phyloP scores from a whole-genome alignment of 2,113 vertebrate species.

The Grallaria varia region DNA sequence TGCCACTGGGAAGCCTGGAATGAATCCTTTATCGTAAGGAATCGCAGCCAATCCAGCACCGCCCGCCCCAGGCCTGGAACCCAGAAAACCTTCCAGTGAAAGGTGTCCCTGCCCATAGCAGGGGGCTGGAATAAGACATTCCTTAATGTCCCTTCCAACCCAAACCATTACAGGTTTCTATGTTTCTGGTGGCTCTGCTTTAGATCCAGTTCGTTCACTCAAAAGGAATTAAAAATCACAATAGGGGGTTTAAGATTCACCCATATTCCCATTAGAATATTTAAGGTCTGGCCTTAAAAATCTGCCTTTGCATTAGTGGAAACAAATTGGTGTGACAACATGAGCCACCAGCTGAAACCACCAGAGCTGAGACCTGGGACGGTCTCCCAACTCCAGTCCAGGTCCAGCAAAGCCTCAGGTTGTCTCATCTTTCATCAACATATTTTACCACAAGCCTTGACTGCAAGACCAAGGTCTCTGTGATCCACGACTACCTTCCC shows the following conservation, averaged over 20 bases:
- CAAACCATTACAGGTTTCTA: background rate
- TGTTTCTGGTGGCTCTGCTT: background rate
- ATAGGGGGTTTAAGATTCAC: background rate
- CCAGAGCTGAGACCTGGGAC: background rate
- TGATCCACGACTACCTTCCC: background rate
- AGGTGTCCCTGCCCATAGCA: background rate
- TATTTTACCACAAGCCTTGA: background rate
- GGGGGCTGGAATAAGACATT: background rate
- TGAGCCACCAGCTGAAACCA: background rate
- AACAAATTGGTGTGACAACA: fast-evolving
- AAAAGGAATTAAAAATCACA: background rate
- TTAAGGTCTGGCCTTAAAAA: background rate
- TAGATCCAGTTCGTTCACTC: background rate
- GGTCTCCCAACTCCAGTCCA: background rate
- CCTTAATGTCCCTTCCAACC: background rate
- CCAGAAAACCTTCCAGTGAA: background rate
- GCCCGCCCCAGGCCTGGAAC: background rate
- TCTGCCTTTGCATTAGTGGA: background rate
- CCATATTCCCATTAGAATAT: background rate
- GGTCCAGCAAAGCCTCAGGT: background rate
- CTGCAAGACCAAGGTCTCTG: background rate
- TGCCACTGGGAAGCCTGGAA: background rate
- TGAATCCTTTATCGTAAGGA: fast-evolving
- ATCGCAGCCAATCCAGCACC: background rate
- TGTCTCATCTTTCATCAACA: background rate